phyloP scores from a whole-genome alignment of 2,888 invertebrate genomes.

The Drosophila barbarae region DNA sequence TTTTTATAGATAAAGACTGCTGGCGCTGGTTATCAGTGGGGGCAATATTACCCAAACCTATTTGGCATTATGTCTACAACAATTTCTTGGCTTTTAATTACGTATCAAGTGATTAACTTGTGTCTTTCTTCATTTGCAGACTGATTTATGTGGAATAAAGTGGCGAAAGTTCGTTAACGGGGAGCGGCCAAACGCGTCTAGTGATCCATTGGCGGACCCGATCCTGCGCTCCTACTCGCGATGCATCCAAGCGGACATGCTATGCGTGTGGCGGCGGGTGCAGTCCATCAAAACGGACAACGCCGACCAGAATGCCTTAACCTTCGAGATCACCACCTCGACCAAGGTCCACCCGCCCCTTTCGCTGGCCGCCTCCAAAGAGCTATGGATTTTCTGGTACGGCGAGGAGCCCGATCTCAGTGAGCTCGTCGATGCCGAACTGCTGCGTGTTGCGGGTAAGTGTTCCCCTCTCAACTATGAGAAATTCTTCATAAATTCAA shows the following conservation, averaged over 20 bases:
- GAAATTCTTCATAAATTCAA: neutral
- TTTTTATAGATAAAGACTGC: constrained; percentile 10
- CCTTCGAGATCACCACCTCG: constrained; percentile 79
- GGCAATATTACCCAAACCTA: constrained; percentile 6
- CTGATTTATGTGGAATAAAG: constrained; percentile 99
- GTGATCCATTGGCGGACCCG: constrained; percentile 92
- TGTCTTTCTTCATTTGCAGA: constrained; percentile 83
- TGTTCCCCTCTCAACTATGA: constrained; percentile 52
- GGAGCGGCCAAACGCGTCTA: constrained; percentile 81
- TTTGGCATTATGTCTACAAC: constrained; percentile 9
- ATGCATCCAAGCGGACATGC: constrained; percentile 95
- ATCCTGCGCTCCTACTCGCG: constrained; percentile 94
- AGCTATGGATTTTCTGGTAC: constrained; percentile 99
- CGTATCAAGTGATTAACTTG: constrained; percentile 14
- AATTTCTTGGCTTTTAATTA: constrained; percentile 6
- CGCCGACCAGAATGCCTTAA: constrained; percentile 81
- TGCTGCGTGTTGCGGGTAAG: constrained; percentile 92
- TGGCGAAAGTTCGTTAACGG: constrained; percentile 96
- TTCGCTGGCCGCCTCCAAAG: constrained; percentile 93
- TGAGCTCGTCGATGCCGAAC: constrained; percentile 90
- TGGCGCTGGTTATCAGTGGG: constrained; percentile 14
- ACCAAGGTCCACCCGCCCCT: constrained; percentile 85
- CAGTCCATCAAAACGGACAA: constrained; percentile 82
- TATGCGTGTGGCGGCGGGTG: constrained; percentile 98
- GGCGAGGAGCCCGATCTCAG: constrained; percentile 96